These are phyloP conservation scores for Aplodontia rufa DNA, from an alignment of 2,113 vertebrate species.

Conservation along the genomic window DNA sequence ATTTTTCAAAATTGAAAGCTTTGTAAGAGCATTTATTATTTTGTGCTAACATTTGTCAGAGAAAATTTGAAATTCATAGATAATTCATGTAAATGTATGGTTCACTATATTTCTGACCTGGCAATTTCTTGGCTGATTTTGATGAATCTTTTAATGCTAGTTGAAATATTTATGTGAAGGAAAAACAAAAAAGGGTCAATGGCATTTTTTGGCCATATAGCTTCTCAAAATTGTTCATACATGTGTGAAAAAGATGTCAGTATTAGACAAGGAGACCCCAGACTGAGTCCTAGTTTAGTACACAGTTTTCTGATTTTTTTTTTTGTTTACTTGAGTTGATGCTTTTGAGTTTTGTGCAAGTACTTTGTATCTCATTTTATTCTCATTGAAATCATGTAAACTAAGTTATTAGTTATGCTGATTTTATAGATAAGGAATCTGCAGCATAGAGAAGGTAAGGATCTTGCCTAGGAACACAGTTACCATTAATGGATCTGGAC, in stretches of 20 bases:
- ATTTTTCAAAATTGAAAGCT: not conserved
- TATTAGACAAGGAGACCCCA: not conserved
- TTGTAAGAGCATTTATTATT: not conserved
- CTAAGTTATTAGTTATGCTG: not conserved
- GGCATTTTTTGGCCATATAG: not conserved
- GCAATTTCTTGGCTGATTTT: not conserved
- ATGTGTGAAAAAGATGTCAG: not conserved
- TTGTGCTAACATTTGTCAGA: not conserved
- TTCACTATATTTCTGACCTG: not conserved
- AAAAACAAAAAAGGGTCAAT: not conserved
- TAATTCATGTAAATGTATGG: not conserved
- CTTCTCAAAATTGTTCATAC: not conserved
- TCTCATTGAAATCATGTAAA: not conserved
- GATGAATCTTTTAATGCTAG: not conserved
- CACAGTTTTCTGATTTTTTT: not conserved
- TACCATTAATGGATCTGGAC: not conserved
- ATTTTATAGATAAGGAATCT: not conserved
- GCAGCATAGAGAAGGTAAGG: not conserved
- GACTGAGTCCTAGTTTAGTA: not conserved
- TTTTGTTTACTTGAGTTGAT: not conserved
- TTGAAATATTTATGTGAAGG: not conserved
- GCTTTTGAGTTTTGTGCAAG: not conserved
- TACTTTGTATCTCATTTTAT: not conserved
- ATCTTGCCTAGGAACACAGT: not conserved
- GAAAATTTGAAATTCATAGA: not conserved